These are phyloP conservation scores for Diogma glabrata DNA, from an alignment of 2,888 invertebrate species.

Conservation along the genomic window DNA sequence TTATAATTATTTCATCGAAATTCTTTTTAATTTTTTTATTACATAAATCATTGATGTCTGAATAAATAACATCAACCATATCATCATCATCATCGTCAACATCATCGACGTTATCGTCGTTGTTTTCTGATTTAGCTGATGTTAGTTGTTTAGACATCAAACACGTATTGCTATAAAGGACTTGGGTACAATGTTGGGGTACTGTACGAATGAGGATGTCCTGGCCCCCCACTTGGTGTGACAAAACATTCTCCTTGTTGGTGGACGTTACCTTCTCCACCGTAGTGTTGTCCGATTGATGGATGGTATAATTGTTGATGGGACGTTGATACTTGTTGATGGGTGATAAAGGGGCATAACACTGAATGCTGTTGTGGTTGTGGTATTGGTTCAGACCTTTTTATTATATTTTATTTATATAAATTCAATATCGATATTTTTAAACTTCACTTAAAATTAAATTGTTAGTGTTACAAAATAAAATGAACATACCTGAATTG, in stretches of 20 bases:
- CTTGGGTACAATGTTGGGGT: slow-evolving; percentile 29
- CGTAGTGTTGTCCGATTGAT: slow-evolving; percentile 36
- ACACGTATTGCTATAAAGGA: slow-evolving; percentile 39
- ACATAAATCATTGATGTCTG: slow-evolving; percentile 35
- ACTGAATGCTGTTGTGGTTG: slow-evolving; percentile 34
- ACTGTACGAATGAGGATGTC: slow-evolving; percentile 9
- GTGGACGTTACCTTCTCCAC: slow-evolving; percentile 42
- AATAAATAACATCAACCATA: slow-evolving; percentile 35
- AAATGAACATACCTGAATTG: slow-evolving; percentile 32
- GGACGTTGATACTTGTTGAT: slow-evolving; percentile 15
- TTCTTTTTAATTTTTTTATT: slow-evolving; percentile 25
- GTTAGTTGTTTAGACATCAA: slow-evolving; percentile 37
- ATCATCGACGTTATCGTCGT: slow-evolving; percentile 14
- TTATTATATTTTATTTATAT: slow-evolving; percentile 8
- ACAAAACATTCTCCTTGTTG: slow-evolving; percentile 40
- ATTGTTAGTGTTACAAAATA: slow-evolving; percentile 10
- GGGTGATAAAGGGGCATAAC: slow-evolving; percentile 36
- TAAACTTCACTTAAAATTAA: slow-evolving; percentile 7
- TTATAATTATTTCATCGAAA: slow-evolving; percentile 16
- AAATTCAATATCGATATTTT: not conserved
- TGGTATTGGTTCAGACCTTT: slow-evolving; percentile 34
- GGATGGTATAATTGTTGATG: slow-evolving; percentile 29
- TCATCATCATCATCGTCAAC: slow-evolving; percentile 14
- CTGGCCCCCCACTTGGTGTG: slow-evolving; percentile 20
- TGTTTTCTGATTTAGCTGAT: slow-evolving; percentile 5